These are phyloP conservation scores for Callimico goeldii DNA, from an alignment of 2,797 vertebrate genomes.

Conservation along the genomic window DNA sequence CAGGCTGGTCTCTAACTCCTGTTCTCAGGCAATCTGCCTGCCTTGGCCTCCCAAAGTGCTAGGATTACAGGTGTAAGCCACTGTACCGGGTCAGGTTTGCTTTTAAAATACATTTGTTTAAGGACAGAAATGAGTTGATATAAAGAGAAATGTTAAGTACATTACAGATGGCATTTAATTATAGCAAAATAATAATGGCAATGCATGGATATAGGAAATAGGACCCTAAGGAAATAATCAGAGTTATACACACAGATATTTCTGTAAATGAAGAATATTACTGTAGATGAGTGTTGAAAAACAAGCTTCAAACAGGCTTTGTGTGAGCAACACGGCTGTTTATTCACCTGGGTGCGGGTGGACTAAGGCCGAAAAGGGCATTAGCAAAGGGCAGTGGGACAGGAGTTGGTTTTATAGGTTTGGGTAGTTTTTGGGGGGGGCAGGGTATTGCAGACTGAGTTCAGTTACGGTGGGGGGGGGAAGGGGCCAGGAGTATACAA, in stretches of 20 bases:
- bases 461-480: too few species aligned
- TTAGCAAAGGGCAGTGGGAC: too few species aligned
- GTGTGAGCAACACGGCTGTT: too few species aligned
- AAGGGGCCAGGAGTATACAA: too few species aligned
- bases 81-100: neutral
- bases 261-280: neutral
- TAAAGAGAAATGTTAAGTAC: neutral
- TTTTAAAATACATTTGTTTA: conserved; percentile 4
- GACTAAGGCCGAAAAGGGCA: too few species aligned
- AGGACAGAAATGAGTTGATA: neutral
- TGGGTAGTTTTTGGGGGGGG: too few species aligned
- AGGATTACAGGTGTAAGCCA: too few species aligned
- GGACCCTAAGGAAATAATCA: neutral
- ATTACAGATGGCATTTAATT: neutral
- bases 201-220: neutral
- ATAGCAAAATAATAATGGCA: neutral
- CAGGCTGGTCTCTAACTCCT: neutral
- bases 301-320: too few species aligned
- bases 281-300: too few species aligned
- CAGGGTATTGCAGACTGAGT: too few species aligned
- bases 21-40: neutral
- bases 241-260: neutral
- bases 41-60: neutral
- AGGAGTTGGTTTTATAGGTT: too few species aligned
- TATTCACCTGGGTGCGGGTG: too few species aligned